Evolutionary conservation across 2,888 invertebrate species (phyloP).

Genomic region (Adela reaumurella): DNA sequence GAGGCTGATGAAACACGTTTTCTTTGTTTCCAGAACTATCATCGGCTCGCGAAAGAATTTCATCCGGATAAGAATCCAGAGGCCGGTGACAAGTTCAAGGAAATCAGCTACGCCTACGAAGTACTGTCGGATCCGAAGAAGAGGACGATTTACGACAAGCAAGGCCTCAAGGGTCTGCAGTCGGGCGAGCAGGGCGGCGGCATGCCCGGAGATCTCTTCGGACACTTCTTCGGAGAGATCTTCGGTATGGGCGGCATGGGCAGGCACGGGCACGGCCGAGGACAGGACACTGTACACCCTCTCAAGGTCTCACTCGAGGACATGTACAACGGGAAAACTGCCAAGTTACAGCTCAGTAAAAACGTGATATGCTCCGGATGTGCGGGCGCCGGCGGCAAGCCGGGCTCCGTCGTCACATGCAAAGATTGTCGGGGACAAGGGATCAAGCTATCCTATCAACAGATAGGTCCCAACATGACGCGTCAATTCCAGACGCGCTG

Average conservation of each 20-base stretch:
- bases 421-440: constrained; percentile 75
- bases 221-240: constrained; percentile 59
- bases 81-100: constrained; percentile 91
- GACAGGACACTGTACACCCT: constrained; percentile 82
- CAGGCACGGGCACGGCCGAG: constrained; percentile 54
- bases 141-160: constrained; percentile 78
- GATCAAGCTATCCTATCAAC: constrained; percentile 68
- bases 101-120: constrained; percentile 94
- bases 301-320: constrained; percentile 86
- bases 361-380: constrained; percentile 77
- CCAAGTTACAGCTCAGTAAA: constrained; percentile 78
- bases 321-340: constrained; percentile 84
- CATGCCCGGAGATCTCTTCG: constrained; percentile 65
- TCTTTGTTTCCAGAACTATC: constrained; percentile 69
- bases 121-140: constrained; percentile 87
- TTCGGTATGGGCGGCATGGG: constrained; percentile 55
- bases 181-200: constrained; percentile 63
- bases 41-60: constrained; percentile 88
- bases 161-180: constrained; percentile 84
- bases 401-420: constrained; percentile 65
- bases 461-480: constrained; percentile 62
- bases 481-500: constrained; percentile 62
- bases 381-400: constrained; percentile 72
- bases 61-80: constrained; percentile 91
- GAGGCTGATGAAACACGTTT: constrained; percentile 2